Base-by-base conservation (phyloP, 2,888 invertebrate genomes). In the Ptychoptera contaminata region DNA sequence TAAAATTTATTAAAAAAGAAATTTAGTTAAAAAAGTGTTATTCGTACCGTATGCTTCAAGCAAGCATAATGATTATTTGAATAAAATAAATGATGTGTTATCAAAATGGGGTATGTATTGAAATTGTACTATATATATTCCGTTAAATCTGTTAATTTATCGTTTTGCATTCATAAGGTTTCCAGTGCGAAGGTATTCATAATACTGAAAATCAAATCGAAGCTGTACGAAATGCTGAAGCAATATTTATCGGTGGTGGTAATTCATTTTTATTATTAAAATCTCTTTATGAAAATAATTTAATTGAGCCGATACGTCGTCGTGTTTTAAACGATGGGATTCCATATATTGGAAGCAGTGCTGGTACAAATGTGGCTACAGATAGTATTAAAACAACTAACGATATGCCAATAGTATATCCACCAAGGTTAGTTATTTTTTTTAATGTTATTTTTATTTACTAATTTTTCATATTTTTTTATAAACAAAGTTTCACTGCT, bases 401-500 rank as follows among this genome's bases (percentile, higher is more conserved):
- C 68, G 87, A 88, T 58, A 87, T 88, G 87, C 88, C 87, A 4
- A 82, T 88, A 46, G 74, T 73, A n/a, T 77, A 73, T 59, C 85
- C 85, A 36, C 82, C 82, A 23, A 70, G 56, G 39, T 62, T 40
- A 45, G 14, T 30, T 7, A 8, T 8, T 30, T 30, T 8, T 30
- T 30, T 30, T 30, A 30, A 8, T 30, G 7, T 8, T 30, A 6
- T 30, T 30, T 30, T 30, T 30, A 9, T 8, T 8, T 30, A 30
- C 30, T 8, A 30, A 14, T 36, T 12, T 36, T 36, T 36, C n/a
- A 36, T 36, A 8, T 30, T 30, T 30, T 9, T 8, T 30, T n/a
- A n/a, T n/a, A n/a, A 30, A 8, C 34, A 34, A 16, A 45, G 70
- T 42, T 82, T 86, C 63, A 68, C 76, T 49, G 85, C 79, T 1